Percentiles rank a stretch among this genome's conserved stretches.
Evolutionary conservation across 2,888 invertebrate species (phyloP).

Genomic region (Furcula furcula): DNA sequence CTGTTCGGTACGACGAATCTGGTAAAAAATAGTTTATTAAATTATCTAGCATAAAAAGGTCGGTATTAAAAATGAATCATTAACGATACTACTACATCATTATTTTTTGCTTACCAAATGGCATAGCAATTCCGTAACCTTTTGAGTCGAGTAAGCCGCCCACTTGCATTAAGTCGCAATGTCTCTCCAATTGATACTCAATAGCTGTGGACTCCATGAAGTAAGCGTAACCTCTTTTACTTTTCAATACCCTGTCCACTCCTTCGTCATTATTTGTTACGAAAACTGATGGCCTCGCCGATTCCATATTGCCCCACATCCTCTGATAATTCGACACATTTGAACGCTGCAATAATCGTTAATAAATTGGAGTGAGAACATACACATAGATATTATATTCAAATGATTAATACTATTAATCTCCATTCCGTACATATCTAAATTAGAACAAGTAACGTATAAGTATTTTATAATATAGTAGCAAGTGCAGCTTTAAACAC

Average conservation of each 20-base stretch:
- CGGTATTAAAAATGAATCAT: neutral
- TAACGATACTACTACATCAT: neutral
- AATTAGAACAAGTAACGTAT: no score
- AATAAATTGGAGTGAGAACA: no score
- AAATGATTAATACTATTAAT: no score
- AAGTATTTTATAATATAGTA: no score
- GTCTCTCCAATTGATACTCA: conserved; percentile 93
- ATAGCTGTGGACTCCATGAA: conserved; percentile 98
- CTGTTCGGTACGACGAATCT: conserved; percentile 89
- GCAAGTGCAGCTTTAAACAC: no score
- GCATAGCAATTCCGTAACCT: conserved; percentile 96
- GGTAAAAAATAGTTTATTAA: conserved; percentile 17
- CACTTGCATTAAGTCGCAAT: conserved; percentile 92
- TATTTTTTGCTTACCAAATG: conserved; percentile 85
- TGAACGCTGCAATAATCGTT: conserved; percentile 90
- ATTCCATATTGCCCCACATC: conserved; percentile 97
- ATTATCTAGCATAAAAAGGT: neutral
- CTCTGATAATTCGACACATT: conserved; percentile 93
- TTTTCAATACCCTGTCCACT: conserved; percentile 90
- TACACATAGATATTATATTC: no score
- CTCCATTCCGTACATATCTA: no score
- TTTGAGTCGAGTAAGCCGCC: conserved; percentile 91
- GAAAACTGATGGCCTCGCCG: conserved; percentile 91
- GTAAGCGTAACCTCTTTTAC: conserved; percentile 93
- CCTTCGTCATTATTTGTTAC: conserved; percentile 92